Conservation (phyloP, 2,888 invertebrate genomes). For the Cosmopolites sordidus region DNA sequence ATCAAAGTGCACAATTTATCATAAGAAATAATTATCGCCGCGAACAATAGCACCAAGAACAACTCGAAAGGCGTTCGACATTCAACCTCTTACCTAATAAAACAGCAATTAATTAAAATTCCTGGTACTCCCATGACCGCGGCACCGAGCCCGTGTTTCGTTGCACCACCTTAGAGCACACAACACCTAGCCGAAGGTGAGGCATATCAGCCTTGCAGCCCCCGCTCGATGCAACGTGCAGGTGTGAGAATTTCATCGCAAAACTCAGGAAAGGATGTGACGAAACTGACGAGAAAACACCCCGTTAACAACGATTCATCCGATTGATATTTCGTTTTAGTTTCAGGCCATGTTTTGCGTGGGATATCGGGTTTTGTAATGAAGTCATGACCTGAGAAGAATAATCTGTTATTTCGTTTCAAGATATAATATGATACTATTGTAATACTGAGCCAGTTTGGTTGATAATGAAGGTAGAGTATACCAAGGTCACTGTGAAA, state of each 20-base stretch:
- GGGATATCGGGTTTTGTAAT: no score
- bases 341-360: conserved; percentile 11
- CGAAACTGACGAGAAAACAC: conserved; percentile 1
- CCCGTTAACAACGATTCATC: no score
- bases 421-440: no score
- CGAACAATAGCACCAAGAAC: conserved; percentile 13
- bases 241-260: conserved; percentile 10
- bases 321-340: not conserved
- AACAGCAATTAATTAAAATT: conserved; percentile 24
- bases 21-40: no score
- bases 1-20: no score
- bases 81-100: conserved; percentile 22
- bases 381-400: no score
- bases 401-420: no score
- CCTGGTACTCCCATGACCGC: conserved; percentile 24
- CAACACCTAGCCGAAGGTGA: conserved; percentile 4
- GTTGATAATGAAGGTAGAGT: no score
- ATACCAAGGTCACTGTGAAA: no score
- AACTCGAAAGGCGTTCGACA: conserved; percentile 19
- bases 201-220: conserved; percentile 8
- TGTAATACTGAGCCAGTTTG: no score
- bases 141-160: conserved; percentile 16
- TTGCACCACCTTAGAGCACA: conserved; percentile 16
- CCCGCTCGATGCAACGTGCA: conserved; percentile 14
- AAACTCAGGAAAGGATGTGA: conserved; percentile 5